Evolutionary conservation across 1,140 invertebrate species (phyloP).

Genomic region (Drosophila punjabiensis): DNA sequence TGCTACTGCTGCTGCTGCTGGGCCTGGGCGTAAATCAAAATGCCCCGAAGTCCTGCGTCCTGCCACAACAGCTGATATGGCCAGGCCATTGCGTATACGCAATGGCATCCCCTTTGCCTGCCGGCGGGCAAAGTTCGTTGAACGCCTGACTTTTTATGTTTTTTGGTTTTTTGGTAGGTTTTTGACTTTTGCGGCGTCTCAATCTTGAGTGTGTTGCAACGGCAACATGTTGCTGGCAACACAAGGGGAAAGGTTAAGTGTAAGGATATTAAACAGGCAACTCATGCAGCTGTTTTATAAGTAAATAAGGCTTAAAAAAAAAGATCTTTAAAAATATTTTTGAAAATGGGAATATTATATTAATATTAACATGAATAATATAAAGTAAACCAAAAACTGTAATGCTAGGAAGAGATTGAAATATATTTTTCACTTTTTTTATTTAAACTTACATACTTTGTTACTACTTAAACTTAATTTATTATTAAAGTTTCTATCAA

Average conservation of each 20-base stretch:
- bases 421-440: no score
- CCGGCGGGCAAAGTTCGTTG: constrained; percentile 59
- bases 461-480: no score
- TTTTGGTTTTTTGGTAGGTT: constrained; percentile 18
- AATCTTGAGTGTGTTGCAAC: constrained; percentile 3
- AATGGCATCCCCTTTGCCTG: constrained; percentile 22
- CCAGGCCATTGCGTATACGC: constrained; percentile 70
- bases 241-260: neutral
- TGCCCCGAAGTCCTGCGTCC: constrained; percentile 21
- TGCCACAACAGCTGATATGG: constrained; percentile 61
- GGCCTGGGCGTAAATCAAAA: constrained; percentile 68
- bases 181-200: constrained; percentile 13
- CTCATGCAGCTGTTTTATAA: neutral
- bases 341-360: neutral
- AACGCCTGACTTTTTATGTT: constrained; percentile 37
- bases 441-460: no score
- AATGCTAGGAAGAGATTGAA: no score
- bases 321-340: neutral
- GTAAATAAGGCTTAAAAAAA: neutral
- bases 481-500: no score
- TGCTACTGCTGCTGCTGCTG: neutral
- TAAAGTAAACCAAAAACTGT: no score
- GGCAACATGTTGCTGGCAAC: constrained; percentile 40
- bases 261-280: neutral
- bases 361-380: no score